Evolutionary conservation across 2,113 vertebrate species (phyloP).

Genomic region (Gallinago paraguaiae): DNA sequence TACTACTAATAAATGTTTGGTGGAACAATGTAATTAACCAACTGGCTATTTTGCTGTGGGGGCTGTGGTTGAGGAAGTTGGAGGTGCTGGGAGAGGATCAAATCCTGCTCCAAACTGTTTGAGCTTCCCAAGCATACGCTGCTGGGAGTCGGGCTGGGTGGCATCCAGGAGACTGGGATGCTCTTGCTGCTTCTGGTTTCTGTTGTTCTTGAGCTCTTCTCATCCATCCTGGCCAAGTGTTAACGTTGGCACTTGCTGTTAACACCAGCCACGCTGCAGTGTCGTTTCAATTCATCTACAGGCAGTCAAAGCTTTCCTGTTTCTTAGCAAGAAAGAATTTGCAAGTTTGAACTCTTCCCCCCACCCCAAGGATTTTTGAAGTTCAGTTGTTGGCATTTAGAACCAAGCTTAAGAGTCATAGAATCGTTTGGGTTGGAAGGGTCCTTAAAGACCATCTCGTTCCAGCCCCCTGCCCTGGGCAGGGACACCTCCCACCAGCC

Average conservation of each 20-base stretch:
- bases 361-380: fast-evolving
- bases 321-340: background rate
- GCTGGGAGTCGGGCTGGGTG: background rate
- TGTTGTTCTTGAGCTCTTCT: background rate
- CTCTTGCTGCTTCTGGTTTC: background rate
- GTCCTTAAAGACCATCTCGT: no score
- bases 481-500: no score
- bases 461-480: no score
- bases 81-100: background rate
- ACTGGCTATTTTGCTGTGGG: background rate
- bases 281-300: background rate
- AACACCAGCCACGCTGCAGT: background rate
- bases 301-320: fast-evolving
- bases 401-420: background rate
- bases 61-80: background rate
- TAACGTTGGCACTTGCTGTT: background rate
- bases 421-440: no score
- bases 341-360: background rate
- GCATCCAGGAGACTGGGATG: background rate
- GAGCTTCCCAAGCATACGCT: background rate
- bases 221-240: background rate
- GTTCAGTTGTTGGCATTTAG: background rate
- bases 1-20: background rate
- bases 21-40: background rate
- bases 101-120: background rate